phyloP scores from a whole-genome alignment of 2,888 invertebrate species.

The Phyllotreta striolata region DNA sequence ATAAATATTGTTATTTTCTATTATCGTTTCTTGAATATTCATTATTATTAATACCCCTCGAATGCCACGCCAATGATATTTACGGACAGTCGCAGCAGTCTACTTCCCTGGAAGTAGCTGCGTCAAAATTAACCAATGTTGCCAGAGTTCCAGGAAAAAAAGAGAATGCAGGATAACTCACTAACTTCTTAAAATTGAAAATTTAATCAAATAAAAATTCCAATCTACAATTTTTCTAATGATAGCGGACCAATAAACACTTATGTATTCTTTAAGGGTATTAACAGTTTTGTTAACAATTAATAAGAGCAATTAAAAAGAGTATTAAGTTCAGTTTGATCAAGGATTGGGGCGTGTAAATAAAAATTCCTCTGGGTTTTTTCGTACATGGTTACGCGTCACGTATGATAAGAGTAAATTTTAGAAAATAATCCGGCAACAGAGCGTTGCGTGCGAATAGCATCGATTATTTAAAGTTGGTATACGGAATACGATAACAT shows the following conservation, averaged over 20 bases:
- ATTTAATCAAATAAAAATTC: too few relatives aligned
- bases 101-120: conserved; percentile 6
- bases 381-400: background rate
- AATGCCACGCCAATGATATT: too few relatives aligned
- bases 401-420: background rate
- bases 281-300: conserved; percentile 4
- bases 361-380: too few relatives aligned
- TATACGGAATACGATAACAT: conserved; percentile 3
- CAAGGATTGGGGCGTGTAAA: too few relatives aligned
- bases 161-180: background rate
- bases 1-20: too few relatives aligned
- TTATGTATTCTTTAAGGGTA: background rate
- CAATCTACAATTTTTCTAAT: too few relatives aligned
- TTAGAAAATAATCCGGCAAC: conserved; percentile 5
- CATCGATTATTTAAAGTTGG: conserved; percentile 10
- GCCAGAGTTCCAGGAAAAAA: background rate
- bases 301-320: background rate
- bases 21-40: too few relatives aligned
- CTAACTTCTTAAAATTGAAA: too few relatives aligned
- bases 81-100: background rate
- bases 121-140: conserved; percentile 2
- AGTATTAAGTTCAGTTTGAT: background rate
- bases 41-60: too few relatives aligned
- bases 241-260: too few relatives aligned
- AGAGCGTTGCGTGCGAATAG: background rate